Evolutionary conservation across 2,888 invertebrate genomes (phyloP).

Genomic region (Tortricodes alternella): DNA sequence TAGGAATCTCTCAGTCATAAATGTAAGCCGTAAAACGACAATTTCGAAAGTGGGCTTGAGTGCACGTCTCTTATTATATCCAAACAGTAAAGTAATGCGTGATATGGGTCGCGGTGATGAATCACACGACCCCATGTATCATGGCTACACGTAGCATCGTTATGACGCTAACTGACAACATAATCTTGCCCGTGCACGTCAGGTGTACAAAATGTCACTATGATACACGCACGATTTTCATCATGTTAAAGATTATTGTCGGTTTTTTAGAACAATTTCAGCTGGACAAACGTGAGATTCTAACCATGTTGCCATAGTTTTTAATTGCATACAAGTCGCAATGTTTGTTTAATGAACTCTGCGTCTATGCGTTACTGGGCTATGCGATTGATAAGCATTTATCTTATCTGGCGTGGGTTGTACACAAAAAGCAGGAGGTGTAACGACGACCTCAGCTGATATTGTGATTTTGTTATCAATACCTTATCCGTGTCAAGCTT

Average conservation of each 20-base stretch:
- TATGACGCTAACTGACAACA: slow-evolving; percentile 61
- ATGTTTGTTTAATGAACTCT: slow-evolving; percentile 30
- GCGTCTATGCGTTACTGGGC: slow-evolving; percentile 49
- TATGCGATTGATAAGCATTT: slow-evolving; percentile 50
- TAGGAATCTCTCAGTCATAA: slow-evolving; percentile 28
- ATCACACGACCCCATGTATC: slow-evolving; percentile 56
- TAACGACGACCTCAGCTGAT: slow-evolving; percentile 37
- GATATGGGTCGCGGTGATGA: slow-evolving; percentile 67
- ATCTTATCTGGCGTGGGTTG: slow-evolving; percentile 62
- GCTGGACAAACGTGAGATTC: too few species aligned
- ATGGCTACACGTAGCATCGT: slow-evolving; percentile 46
- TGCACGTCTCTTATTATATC: slow-evolving; percentile 37
- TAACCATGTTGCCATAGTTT: not conserved
- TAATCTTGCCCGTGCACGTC: slow-evolving; percentile 40
- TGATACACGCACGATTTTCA: not conserved
- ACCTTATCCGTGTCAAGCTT: not conserved
- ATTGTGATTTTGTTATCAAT: slow-evolving; percentile 30
- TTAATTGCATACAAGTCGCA: not conserved
- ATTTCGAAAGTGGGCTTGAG: slow-evolving; percentile 37
- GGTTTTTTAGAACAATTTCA: too few species aligned
- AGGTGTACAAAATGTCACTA: slow-evolving; percentile 11
- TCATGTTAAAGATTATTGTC: not conserved
- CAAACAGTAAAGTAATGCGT: slow-evolving; percentile 53
- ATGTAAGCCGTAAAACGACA: slow-evolving; percentile 28
- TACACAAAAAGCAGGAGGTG: slow-evolving; percentile 50